Base-by-base conservation (phyloP, 2,888 invertebrate genomes). In the Coremacera marginata region DNA sequence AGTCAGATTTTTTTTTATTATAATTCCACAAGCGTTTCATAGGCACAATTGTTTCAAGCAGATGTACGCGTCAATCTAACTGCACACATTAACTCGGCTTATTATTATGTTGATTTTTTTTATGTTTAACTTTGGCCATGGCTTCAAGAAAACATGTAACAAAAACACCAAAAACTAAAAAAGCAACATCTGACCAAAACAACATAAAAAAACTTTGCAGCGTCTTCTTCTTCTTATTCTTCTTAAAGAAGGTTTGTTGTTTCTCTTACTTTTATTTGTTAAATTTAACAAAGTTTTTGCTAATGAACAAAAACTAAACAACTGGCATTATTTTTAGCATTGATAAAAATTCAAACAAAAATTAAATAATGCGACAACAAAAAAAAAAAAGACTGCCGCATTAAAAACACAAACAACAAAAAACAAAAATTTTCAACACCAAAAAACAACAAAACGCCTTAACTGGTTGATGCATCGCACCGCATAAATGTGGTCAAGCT, bases 101-200 rank as follows among this genome's bases (percentile, higher is more conserved):
- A 2, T 44, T 44, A 11, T 31, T 31, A 63, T 31, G 7, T 16
- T 63, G n/a, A n/a, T 63, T 34, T 16, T 63, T 63, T 63, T 63
- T 16, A 16, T 34, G 63, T 34, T n/a, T 27, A 31, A n/a, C 34
- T 27, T n/a, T 34, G 63, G 31, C 63, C 63, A 63, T 63, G 63
- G 27, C 63, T 34, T 27, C 63, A 63, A 63, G 11, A 63, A 63
- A 63, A 34, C 63, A 34, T 31, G 31, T 34, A 63, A 63, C 5
- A 16, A 44, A 14, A 44, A 37, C 37, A 5, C 8, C 5, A 37
- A 44, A 44, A 44, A 11, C 11, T 11, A 44, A 44, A 11, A 1
- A 3, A 44, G 11, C 14, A 44, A 44, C 44, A 44, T 44, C 44
- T 11, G 11, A 11, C 14, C 44, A 44, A 44, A 11, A 44, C 44